Conservation (phyloP, 2,797 vertebrate genomes). For the Helicolenus hilgendorfi region DNA sequence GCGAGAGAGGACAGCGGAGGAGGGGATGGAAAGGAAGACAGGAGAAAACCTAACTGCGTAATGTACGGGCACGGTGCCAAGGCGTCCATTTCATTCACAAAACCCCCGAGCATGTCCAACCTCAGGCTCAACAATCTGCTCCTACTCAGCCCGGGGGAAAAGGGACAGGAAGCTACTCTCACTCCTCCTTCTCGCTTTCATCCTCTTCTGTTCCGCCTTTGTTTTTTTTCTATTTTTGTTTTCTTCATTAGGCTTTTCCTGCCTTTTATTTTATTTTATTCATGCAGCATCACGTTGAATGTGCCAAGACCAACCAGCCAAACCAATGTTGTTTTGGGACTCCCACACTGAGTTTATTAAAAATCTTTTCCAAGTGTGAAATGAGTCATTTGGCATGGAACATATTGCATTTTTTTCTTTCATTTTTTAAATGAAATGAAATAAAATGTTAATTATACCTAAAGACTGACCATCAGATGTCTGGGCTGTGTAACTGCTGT, state of each 20-base stretch:
- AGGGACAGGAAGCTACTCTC: slow-evolving; percentile 30
- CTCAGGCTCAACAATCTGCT: slow-evolving; percentile 60
- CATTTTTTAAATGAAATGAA: slow-evolving; percentile 3
- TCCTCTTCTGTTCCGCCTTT: background rate
- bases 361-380: slow-evolving; percentile 46
- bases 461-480: slow-evolving; percentile 22
- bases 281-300: slow-evolving; percentile 14
- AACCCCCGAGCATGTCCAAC: slow-evolving; percentile 72
- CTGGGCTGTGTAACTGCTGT: slow-evolving; percentile 8
- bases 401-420: background rate
- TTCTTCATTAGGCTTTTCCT: background rate
- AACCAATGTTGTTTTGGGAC: slow-evolving; percentile 35
- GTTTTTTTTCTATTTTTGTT: background rate
- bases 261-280: slow-evolving; percentile 12
- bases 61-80: slow-evolving; percentile 71
- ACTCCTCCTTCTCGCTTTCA: slow-evolving; percentile 5
- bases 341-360: slow-evolving; percentile 39
- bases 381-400: slow-evolving; percentile 36
- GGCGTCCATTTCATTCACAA: slow-evolving; percentile 88
- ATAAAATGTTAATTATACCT: slow-evolving; percentile 18
- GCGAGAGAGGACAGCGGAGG: slow-evolving; percentile 45
- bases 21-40: slow-evolving; percentile 51
- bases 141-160: slow-evolving; percentile 40
- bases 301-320: slow-evolving; percentile 4
- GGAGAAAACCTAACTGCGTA: slow-evolving; percentile 64